Conservation (phyloP, 2,888 invertebrate genomes). For the Emmelina monodactyla region DNA sequence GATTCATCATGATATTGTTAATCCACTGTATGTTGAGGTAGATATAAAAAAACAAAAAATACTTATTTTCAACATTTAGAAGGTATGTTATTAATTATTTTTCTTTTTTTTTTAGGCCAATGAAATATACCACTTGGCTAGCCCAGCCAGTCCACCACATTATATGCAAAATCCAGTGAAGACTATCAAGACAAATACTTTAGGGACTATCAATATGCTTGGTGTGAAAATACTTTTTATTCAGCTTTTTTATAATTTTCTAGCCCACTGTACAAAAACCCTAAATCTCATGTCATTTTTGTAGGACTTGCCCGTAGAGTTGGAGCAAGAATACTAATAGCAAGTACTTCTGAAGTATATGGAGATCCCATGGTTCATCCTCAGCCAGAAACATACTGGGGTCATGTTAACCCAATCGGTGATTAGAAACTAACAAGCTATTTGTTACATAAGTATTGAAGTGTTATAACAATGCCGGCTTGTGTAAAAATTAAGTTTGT, state of each 20-base stretch:
- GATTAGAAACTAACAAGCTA: conserved; percentile 18
- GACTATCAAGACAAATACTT: conserved; percentile 98
- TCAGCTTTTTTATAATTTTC: too few relatives aligned
- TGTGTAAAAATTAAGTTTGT: not conserved
- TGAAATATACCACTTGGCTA: conserved; percentile 98
- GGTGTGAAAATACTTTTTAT: conserved; percentile 59
- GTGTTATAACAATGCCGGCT: not conserved
- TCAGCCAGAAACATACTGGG: conserved; percentile 98
- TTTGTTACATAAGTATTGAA: not conserved
- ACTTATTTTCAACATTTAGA: not conserved
- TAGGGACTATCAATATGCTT: conserved; percentile 93
- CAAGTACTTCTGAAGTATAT: conserved; percentile 98
- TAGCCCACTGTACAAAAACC: too few relatives aligned
- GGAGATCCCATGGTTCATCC: conserved; percentile 99
- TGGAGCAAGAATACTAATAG: conserved; percentile 91
- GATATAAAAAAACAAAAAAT: conserved; percentile 2
- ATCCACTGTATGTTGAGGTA: conserved; percentile 93
- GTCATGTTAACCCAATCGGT: conserved; percentile 98
- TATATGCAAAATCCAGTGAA: conserved; percentile 99
- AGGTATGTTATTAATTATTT: not conserved
- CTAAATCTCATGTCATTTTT: too few relatives aligned
- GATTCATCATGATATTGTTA: conserved; percentile 98
- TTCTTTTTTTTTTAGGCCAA: conserved; percentile 68
- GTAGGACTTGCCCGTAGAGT: conserved; percentile 93
- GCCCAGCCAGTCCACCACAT: conserved; percentile 98